Conservation (phyloP, 2,888 invertebrate species). For the Synanthedon myopaeformis region DNA sequence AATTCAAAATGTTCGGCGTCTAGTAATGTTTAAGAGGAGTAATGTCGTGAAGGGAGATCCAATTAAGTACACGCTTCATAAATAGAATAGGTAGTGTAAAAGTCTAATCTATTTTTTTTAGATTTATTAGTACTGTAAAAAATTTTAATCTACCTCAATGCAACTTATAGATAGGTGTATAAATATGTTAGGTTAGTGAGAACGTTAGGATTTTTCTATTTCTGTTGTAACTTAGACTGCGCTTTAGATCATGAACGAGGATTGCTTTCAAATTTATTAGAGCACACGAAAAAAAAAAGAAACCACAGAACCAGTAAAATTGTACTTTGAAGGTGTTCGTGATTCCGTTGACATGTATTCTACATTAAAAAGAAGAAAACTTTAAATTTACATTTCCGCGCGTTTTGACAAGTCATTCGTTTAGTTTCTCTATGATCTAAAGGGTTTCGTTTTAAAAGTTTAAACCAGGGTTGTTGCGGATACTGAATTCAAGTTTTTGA, state of each 20-base stretch:
- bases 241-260: background rate
- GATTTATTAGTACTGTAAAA: slow-evolving; percentile 69
- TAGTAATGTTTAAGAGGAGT: slow-evolving; percentile 34
- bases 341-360: too few species aligned
- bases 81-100: slow-evolving; percentile 53
- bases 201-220: slow-evolving; percentile 35
- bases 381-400: too few species aligned
- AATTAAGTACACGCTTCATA: slow-evolving; percentile 55
- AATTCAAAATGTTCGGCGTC: slow-evolving; percentile 34
- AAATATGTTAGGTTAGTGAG: slow-evolving; percentile 64
- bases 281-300: too few species aligned
- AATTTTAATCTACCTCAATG: slow-evolving; percentile 68
- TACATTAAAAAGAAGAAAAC: too few species aligned
- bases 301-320: background rate
- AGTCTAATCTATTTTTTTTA: slow-evolving; percentile 54
- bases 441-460: background rate
- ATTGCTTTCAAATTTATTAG: too few species aligned
- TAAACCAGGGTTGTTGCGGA: too few species aligned
- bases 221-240: slow-evolving; percentile 13
- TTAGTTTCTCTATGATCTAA: background rate
- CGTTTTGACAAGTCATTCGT: too few species aligned
- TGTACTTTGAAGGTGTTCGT: background rate
- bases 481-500: too few species aligned
- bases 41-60: slow-evolving; percentile 33
- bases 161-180: slow-evolving; percentile 63